These are phyloP conservation scores for Sipha maydis DNA, from an alignment of 2,888 invertebrate species.

Conservation along the genomic window DNA sequence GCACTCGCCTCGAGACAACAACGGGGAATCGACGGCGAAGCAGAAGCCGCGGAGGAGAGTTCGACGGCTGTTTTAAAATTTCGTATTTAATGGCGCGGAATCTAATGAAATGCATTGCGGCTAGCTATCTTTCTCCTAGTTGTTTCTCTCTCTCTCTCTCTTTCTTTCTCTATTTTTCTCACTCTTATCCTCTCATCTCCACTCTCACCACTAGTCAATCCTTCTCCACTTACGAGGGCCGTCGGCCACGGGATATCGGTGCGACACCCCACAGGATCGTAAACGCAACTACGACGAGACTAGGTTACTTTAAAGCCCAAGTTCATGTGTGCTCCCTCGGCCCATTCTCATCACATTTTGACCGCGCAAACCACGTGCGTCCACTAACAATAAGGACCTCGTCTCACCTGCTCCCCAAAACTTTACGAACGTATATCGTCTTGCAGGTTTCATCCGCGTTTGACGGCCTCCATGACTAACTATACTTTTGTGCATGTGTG, in stretches of 20 bases:
- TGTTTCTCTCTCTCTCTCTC: too few relatives aligned
- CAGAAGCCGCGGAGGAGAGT: neutral
- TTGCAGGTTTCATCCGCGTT: too few relatives aligned
- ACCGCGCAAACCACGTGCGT: neutral
- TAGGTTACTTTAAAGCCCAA: neutral
- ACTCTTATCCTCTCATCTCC: too few relatives aligned
- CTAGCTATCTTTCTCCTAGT: too few relatives aligned
- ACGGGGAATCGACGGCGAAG: neutral
- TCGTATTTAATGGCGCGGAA: conserved; percentile 53
- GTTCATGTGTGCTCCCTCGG: neutral
- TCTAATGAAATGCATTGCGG: conserved; percentile 32
- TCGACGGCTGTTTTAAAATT: conserved; percentile 38
- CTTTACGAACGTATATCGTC: too few relatives aligned
- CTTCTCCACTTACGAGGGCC: neutral
- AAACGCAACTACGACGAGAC: neutral
- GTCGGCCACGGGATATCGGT: neutral
- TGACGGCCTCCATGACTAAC: too few relatives aligned
- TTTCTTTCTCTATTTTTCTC: too few relatives aligned
- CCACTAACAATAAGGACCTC: too few relatives aligned
- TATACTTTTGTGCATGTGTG: too few relatives aligned
- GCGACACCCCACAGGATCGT: neutral
- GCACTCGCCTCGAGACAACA: neutral
- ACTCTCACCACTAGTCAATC: too few relatives aligned
- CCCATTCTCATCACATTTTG: too few relatives aligned
- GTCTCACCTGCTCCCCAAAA: too few relatives aligned